phyloP scores from a whole-genome alignment of 2,113 vertebrate species.

The Atlantisia rogersi region DNA sequence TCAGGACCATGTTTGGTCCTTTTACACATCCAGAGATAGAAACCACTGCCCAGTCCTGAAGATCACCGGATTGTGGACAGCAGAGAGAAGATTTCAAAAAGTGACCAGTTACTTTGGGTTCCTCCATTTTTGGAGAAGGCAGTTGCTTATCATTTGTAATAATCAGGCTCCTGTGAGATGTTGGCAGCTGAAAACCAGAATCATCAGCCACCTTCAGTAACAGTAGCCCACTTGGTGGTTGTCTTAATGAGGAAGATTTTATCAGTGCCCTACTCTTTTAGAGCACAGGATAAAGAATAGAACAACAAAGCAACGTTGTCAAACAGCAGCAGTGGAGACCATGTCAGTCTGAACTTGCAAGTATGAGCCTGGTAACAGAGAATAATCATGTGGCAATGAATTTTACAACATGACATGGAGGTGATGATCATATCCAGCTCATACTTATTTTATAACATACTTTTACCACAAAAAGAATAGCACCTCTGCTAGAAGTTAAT shows the following conservation, averaged over 20 bases:
- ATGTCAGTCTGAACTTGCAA: slow-evolving; percentile 48
- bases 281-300: slow-evolving; percentile 5
- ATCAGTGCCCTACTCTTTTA: not conserved
- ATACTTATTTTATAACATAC: slow-evolving; percentile 49
- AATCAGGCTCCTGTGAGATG: not conserved
- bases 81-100: not conserved
- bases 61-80: not conserved
- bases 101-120: not conserved
- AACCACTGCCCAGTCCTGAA: not conserved
- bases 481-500: slow-evolving; percentile 71
- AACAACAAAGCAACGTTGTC: slow-evolving; percentile 34
- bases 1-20: not conserved
- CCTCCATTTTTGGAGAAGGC: not conserved
- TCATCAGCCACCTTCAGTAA: not conserved
- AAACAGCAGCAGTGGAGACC: slow-evolving; percentile 46
- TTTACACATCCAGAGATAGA: not conserved
- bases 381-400: slow-evolving; percentile 31
- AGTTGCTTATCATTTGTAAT: not conserved
- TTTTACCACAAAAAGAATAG: slow-evolving; percentile 70
- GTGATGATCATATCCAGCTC: slow-evolving; percentile 47
- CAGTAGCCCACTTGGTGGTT: not conserved
- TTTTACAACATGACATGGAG: slow-evolving; percentile 50
- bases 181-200: not conserved
- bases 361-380: slow-evolving; percentile 32
- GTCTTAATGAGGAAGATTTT: slow-evolving; percentile 17